Conservation (phyloP, 2,113 vertebrate species). For the Sapayoa aenigma region DNA sequence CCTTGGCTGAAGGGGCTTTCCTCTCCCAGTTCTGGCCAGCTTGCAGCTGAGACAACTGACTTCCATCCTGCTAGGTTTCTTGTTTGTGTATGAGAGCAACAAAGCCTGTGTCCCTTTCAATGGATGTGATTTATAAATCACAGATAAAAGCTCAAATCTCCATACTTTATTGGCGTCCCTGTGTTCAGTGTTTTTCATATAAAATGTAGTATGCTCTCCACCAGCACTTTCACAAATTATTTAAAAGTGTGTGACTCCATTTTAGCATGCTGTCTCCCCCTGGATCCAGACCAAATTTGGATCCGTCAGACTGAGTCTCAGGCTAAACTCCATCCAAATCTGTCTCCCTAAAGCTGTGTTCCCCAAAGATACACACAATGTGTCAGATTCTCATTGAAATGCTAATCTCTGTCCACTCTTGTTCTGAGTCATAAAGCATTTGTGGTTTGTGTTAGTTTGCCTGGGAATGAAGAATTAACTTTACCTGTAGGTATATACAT, state of each 20-base stretch:
- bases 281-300: background rate
- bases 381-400: background rate
- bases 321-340: background rate
- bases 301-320: background rate
- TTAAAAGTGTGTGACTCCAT: background rate
- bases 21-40: background rate
- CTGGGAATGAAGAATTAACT: background rate
- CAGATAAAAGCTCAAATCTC: background rate
- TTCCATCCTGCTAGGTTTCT: background rate
- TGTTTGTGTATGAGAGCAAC: background rate
- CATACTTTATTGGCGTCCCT: background rate
- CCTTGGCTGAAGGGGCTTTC: background rate
- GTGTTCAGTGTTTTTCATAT: background rate
- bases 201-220: background rate
- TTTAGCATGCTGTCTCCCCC: background rate
- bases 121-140: background rate
- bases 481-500: background rate
- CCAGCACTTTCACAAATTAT: background rate
- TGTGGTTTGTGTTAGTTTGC: background rate
- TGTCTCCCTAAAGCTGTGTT: background rate
- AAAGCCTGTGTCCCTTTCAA: background rate
- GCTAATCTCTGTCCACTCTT: background rate
- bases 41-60: background rate
- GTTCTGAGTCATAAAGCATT: background rate
- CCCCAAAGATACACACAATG: background rate